Conservation (phyloP, 2,797 vertebrate genomes). For the Heteromormyrus szaboi region DNA sequence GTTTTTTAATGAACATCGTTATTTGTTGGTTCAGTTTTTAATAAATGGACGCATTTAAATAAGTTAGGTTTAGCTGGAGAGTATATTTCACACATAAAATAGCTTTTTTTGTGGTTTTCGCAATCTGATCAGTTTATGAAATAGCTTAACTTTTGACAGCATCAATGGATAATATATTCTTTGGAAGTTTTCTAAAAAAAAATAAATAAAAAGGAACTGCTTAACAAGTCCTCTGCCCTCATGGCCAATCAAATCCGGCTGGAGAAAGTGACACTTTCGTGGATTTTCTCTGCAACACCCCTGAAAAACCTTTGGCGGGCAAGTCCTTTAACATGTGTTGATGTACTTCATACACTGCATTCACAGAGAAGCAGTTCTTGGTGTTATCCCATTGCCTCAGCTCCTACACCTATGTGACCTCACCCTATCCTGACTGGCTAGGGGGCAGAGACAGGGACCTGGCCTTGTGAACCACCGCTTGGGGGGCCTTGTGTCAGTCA, state of each 20-base stretch:
- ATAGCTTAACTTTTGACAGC: not conserved
- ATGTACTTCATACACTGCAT: not conserved
- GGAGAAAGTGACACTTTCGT: not conserved
- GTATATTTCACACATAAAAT: not conserved
- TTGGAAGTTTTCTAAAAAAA: not conserved
- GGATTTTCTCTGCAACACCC: not conserved
- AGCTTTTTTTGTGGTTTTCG: not conserved
- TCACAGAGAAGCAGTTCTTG: not conserved
- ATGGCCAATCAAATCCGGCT: not conserved
- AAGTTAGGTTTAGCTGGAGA: not conserved
- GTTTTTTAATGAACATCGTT: not conserved
- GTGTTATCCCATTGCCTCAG: not conserved
- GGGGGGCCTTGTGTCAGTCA: not conserved
- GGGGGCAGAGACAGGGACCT: not conserved
- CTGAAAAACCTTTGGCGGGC: not conserved
- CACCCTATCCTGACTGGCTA: not conserved
- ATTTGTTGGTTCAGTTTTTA: slow-evolving; percentile 1
- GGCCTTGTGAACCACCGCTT: not conserved
- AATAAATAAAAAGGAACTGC: not conserved
- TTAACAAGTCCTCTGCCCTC: not conserved
- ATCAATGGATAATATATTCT: not conserved
- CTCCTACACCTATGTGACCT: not conserved
- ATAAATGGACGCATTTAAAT: not conserved
- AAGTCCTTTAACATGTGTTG: not conserved
- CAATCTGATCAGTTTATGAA: not conserved